A percentile compares a stretch with the other conserved stretches of the same genome.
phyloP scores from a whole-genome alignment of 2,888 invertebrate species.

The Agriopis marginaria region DNA sequence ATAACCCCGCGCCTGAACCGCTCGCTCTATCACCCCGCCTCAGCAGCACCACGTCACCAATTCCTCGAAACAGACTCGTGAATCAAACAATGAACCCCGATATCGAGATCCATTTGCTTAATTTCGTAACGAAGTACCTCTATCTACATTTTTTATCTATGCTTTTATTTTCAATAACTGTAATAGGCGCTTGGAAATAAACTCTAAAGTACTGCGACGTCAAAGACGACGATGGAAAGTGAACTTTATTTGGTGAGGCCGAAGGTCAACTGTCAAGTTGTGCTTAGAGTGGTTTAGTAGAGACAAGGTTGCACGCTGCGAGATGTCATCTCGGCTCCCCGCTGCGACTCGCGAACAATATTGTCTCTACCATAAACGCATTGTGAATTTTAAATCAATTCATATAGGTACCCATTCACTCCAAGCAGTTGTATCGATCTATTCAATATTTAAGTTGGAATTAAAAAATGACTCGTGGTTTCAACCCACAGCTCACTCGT shows the following conservation, averaged over 20 bases:
- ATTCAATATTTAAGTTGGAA: not conserved
- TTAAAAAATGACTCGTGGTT: too few species aligned
- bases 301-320: conserved; percentile 80
- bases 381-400: conserved; percentile 83
- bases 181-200: conserved; percentile 65
- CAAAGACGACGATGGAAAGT: conserved; percentile 51
- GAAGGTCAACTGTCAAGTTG: conserved; percentile 44
- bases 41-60: conserved; percentile 39
- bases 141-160: conserved; percentile 74
- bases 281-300: conserved; percentile 58
- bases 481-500: too few species aligned
- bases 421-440: conserved; percentile 51
- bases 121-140: conserved; percentile 76
- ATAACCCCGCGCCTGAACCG: conserved; percentile 71
- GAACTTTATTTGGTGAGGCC: conserved; percentile 49
- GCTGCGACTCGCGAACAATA: conserved; percentile 83
- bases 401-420: conserved; percentile 62
- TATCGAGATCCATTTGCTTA: conserved; percentile 80
- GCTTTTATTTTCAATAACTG: conserved; percentile 78
- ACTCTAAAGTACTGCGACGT: conserved; percentile 60
- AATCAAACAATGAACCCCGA: conserved; percentile 78
- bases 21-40: conserved; percentile 55
- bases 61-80: conserved; percentile 48
- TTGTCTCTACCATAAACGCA: conserved; percentile 81
- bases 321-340: conserved; percentile 84